A percentile compares a stretch with the other conserved stretches of the same genome.
Evolutionary conservation across 1,140 invertebrate species (phyloP).

Genomic region (Zophobas atratus): DNA sequence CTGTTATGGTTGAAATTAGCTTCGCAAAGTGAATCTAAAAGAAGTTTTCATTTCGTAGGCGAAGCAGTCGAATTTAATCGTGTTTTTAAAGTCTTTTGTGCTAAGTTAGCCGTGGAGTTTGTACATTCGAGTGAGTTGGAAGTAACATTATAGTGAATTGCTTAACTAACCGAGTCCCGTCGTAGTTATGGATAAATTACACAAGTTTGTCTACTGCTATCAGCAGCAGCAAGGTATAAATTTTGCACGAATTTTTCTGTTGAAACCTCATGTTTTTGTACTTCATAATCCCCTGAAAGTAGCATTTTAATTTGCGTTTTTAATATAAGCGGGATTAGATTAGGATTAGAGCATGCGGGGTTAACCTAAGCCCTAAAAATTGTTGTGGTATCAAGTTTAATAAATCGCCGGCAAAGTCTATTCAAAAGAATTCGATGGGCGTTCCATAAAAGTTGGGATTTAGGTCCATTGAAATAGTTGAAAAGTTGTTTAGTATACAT

Average conservation of each 20-base stretch:
- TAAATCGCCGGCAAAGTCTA: conserved; percentile 25
- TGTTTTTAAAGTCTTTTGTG: too few relatives aligned
- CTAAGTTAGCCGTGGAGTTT: too few relatives aligned
- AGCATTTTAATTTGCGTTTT: conserved; percentile 36
- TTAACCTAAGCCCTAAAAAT: conserved; percentile 32
- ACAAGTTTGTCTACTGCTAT: neutral
- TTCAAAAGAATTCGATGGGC: conserved; percentile 37
- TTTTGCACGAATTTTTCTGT: neutral
- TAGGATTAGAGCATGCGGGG: conserved; percentile 18
- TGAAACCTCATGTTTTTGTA: conserved; percentile 1
- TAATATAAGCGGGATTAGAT: conserved; percentile 22
- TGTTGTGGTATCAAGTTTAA: conserved; percentile 42
- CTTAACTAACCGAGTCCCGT: neutral
- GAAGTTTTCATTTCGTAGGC: too few relatives aligned
- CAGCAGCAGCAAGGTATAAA: neutral
- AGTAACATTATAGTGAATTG: neutral
- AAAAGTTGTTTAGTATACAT: conserved; percentile 41
- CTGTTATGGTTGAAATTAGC: too few relatives aligned
- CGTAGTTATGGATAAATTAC: neutral
- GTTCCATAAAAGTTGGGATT: conserved; percentile 38
- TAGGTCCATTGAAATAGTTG: conserved; percentile 42
- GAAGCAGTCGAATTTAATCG: too few relatives aligned
- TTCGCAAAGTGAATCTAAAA: too few relatives aligned
- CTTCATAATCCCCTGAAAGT: conserved; percentile 21
- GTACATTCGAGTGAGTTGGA: neutral